Percentiles rank a stretch among this genome's conserved stretches.
Conservation (phyloP, 2,888 invertebrate genomes). For the Habroteleia sp. region DNA sequence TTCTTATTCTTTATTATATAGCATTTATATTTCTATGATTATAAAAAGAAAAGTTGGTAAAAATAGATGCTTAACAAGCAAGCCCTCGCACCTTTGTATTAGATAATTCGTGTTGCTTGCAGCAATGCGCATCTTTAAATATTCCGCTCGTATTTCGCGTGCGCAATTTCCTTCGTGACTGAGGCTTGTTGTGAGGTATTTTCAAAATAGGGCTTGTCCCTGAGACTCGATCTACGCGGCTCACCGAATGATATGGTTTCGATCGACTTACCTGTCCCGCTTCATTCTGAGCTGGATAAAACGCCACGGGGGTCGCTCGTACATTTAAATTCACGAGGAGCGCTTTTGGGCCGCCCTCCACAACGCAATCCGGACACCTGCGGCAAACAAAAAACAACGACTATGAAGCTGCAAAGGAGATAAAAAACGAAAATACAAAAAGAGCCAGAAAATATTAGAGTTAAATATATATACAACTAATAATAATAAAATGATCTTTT, state of each 20-base stretch:
- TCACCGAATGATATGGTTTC: constrained; percentile 47
- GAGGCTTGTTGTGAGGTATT: constrained; percentile 59
- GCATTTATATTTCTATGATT: too few relatives aligned
- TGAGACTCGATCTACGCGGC: constrained; percentile 18
- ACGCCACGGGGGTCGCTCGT: constrained; percentile 64
- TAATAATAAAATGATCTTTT: too few relatives aligned
- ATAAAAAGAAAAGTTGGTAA: neutral
- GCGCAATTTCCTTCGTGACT: constrained; percentile 44
- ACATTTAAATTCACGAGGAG: constrained; percentile 62
- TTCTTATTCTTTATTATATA: too few relatives aligned
- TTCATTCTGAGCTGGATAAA: constrained; percentile 30
- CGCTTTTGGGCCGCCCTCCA: constrained; percentile 66
- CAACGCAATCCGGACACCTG: constrained; percentile 68
- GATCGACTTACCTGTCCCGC: constrained; percentile 50
- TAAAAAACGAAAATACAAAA: constrained; percentile 17
- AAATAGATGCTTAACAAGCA: constrained; percentile 2
- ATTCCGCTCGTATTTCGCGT: constrained; percentile 34
- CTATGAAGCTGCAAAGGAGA: constrained; percentile 33
- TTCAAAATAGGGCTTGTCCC: constrained; percentile 64
- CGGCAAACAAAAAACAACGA: constrained; percentile 54
- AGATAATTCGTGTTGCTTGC: constrained; percentile 30
- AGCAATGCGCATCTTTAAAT: constrained; percentile 16
- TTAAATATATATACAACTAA: constrained; percentile 9
- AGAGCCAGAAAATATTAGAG: neutral
- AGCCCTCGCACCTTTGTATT: constrained; percentile 12